A percentile compares a stretch with the other conserved stretches of the same genome.
Conservation (phyloP, 1,140 invertebrate species). For the Parapsyche elsis region DNA sequence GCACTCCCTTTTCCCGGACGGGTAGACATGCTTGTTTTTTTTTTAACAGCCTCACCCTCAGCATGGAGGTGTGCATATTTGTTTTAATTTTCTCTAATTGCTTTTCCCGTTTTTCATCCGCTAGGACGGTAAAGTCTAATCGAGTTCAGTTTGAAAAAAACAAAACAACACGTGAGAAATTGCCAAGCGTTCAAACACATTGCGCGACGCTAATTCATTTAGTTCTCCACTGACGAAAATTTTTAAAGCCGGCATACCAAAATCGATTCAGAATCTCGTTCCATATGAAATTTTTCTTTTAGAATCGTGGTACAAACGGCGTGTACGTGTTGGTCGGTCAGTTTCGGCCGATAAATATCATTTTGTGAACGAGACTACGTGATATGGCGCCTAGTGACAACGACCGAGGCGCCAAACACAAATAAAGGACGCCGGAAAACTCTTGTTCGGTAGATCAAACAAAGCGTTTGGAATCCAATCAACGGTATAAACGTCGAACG, state of each 20-base stretch:
- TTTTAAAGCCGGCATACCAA: not conserved
- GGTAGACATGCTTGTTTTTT: not conserved
- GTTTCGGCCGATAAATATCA: constrained; percentile 26
- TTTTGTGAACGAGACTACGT: constrained; percentile 12
- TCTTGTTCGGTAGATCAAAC: too few species aligned
- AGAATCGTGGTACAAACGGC: not conserved
- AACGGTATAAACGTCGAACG: too few species aligned
- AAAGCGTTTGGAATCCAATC: too few species aligned
- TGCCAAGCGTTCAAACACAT: not conserved
- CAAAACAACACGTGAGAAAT: not conserved
- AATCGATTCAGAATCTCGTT: not conserved
- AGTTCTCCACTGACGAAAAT: not conserved
- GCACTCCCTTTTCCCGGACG: constrained; percentile 2
- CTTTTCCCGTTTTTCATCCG: not conserved
- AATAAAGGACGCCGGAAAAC: too few species aligned
- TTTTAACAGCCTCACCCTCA: not conserved
- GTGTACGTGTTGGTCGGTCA: not conserved
- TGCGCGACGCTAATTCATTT: not conserved
- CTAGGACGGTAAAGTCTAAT: not conserved
- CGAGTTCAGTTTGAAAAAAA: not conserved
- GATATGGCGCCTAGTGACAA: not conserved
- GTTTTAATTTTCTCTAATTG: constrained; percentile 26
- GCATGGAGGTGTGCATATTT: constrained; percentile 1
- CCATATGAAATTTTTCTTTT: not conserved
- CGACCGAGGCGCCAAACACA: too few species aligned